Evolutionary conservation across 2,888 invertebrate species (phyloP).

Genomic region (Chouioia cunea): DNA sequence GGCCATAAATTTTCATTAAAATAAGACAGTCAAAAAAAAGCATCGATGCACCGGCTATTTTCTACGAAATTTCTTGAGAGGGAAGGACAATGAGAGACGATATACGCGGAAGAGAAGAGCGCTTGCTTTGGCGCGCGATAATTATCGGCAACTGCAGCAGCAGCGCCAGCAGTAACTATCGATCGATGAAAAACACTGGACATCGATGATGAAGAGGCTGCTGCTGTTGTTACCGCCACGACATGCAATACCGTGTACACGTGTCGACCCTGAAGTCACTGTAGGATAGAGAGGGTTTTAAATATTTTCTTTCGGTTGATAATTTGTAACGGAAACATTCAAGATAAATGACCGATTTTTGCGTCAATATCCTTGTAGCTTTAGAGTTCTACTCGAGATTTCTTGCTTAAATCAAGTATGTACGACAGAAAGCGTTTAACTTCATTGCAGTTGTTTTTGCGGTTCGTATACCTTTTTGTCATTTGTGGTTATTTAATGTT

Average conservation of each 20-base stretch:
- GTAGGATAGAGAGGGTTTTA: background rate
- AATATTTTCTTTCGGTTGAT: too few relatives aligned
- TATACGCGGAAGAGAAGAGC: constrained; percentile 13
- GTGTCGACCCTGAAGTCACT: background rate
- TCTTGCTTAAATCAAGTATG: constrained; percentile 57
- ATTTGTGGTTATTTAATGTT: too few relatives aligned
- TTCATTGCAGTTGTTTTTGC: constrained; percentile 63
- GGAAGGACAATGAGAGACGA: constrained; percentile 9
- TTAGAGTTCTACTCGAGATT: too few relatives aligned
- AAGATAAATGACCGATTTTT: too few relatives aligned
- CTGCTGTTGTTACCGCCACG: constrained; percentile 16
- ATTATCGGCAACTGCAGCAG: constrained; percentile 35
- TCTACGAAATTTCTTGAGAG: constrained; percentile 15
- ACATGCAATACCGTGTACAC: constrained; percentile 51
- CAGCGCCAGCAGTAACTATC: constrained; percentile 49
- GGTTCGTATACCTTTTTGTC: too few relatives aligned
- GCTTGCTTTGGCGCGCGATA: constrained; percentile 35
- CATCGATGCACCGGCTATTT: background rate
- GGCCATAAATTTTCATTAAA: constrained; percentile 45
- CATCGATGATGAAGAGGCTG: constrained; percentile 62
- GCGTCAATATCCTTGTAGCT: too few relatives aligned
- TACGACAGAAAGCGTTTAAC: constrained; percentile 54
- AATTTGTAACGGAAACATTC: too few relatives aligned
- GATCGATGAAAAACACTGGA: constrained; percentile 54
- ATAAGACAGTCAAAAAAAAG: background rate